Evolutionary conservation across 2,888 invertebrate genomes (phyloP).

Genomic region (Noctua janthina): DNA sequence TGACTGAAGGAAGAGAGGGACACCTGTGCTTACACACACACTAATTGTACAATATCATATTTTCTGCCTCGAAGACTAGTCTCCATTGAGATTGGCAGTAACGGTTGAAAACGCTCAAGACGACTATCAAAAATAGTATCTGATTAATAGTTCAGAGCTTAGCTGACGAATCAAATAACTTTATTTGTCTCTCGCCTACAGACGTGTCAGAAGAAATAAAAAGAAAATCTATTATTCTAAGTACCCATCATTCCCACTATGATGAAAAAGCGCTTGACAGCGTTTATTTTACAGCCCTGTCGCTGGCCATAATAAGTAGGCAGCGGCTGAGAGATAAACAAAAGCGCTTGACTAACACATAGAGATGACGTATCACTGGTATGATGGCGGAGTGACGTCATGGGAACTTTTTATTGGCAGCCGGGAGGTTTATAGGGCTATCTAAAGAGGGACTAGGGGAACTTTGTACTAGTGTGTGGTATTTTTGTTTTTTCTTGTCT

Average conservation of each 20-base stretch:
- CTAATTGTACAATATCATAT: not conserved
- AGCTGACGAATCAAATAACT: not conserved
- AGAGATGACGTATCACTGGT: constrained; percentile 43
- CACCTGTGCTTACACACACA: not conserved
- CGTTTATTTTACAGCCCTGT: constrained; percentile 44
- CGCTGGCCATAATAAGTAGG: constrained; percentile 47
- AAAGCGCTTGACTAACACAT: constrained; percentile 56
- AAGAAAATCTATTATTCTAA: constrained; percentile 36
- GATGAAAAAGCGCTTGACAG: constrained; percentile 47
- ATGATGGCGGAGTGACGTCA: constrained; percentile 60
- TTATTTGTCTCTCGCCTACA: not conserved
- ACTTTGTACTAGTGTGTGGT: constrained; percentile 3
- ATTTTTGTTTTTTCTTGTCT: not conserved
- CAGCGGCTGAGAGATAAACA: constrained; percentile 50
- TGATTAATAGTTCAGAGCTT: not conserved
- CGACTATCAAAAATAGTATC: not conserved
- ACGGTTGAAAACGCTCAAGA: not conserved
- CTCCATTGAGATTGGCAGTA: not conserved
- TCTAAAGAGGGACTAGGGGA: constrained; percentile 14
- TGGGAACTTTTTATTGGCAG: constrained; percentile 71
- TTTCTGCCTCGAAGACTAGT: not conserved
- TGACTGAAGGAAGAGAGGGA: not conserved
- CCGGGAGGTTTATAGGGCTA: constrained; percentile 57
- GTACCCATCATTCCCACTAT: constrained; percentile 23
- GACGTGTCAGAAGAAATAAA: constrained; percentile 18